These are phyloP conservation scores for Planiliza haematocheilus DNA, from an alignment of 2,113 vertebrate species.

Conservation along the genomic window DNA sequence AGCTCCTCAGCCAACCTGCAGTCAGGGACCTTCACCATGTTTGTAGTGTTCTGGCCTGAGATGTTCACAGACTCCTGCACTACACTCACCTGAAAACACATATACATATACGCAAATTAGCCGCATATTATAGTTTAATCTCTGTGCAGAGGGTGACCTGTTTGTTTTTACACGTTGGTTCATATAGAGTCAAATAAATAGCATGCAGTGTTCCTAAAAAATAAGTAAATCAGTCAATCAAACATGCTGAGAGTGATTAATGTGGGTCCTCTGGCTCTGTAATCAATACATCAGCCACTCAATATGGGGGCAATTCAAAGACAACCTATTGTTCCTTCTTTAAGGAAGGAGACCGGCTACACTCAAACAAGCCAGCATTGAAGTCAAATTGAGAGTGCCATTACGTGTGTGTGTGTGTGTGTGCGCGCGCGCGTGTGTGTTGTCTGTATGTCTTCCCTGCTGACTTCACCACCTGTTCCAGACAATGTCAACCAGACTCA, in stretches of 20 bases:
- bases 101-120: background rate
- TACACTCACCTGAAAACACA: conserved; percentile 88
- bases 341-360: conserved; percentile 42
- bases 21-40: conserved; percentile 94
- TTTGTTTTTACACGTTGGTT: conserved; percentile 25
- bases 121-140: too few relatives aligned
- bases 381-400: conserved; percentile 54
- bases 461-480: conserved; percentile 86
- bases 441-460: conserved; percentile 76
- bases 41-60: conserved; percentile 93
- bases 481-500: conserved; percentile 82
- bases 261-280: conserved; percentile 50
- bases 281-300: conserved; percentile 71
- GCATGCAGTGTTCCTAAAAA: conserved; percentile 45
- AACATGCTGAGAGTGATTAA: conserved; percentile 67
- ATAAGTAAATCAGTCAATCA: conserved; percentile 59
- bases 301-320: conserved; percentile 56
- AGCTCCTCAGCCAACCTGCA: conserved; percentile 92
- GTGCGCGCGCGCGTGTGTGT: conserved; percentile 28
- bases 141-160: conserved; percentile 6
- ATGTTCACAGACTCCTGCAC: conserved; percentile 94
- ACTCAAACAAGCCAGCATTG: conserved; percentile 67
- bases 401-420: conserved; percentile 23
- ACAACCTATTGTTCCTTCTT: conserved; percentile 56
- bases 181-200: conserved; percentile 36